A percentile compares a stretch with the other conserved stretches of the same genome.
Conservation (phyloP, 1,140 invertebrate genomes). For the Drosophila albomicans region DNA sequence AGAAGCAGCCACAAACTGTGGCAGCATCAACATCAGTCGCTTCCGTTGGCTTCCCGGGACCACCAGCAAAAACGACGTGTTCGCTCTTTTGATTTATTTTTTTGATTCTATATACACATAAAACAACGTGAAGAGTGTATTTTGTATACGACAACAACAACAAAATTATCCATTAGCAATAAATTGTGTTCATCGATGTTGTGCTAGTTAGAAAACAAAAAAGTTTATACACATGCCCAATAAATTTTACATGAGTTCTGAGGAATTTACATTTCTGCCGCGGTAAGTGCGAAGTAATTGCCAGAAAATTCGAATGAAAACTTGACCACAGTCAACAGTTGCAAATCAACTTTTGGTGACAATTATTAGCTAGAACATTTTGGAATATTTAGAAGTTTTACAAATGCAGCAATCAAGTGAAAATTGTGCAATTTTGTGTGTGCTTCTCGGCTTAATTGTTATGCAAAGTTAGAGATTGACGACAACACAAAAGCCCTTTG, state of each 20-base stretch:
- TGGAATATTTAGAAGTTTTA: not conserved
- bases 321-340: not conserved
- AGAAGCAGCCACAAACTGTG: conserved; percentile 15
- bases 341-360: not conserved
- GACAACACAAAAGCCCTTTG: conserved; percentile 22
- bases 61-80: conserved; percentile 43
- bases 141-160: not conserved
- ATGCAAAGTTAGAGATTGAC: conserved; percentile 58
- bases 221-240: not conserved
- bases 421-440: conserved; percentile 56
- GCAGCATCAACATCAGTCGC: conserved; percentile 64
- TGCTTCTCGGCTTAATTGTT: conserved; percentile 65
- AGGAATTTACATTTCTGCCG: conserved; percentile 72
- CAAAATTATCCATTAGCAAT: not conserved
- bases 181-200: not conserved
- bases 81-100: conserved; percentile 41
- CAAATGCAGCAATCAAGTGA: conserved; percentile 64
- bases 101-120: not conserved
- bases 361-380: conserved; percentile 28
- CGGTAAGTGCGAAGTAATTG: conserved; percentile 49
- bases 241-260: conserved; percentile 69
- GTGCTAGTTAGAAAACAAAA: not conserved
- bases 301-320: not conserved
- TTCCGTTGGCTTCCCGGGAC: conserved; percentile 55
- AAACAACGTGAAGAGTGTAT: not conserved